Evolutionary conservation across 2,113 vertebrate species (phyloP), one percentile per base, ranked within the genome.

Genomic region (Eurystomus gularis): DNA sequence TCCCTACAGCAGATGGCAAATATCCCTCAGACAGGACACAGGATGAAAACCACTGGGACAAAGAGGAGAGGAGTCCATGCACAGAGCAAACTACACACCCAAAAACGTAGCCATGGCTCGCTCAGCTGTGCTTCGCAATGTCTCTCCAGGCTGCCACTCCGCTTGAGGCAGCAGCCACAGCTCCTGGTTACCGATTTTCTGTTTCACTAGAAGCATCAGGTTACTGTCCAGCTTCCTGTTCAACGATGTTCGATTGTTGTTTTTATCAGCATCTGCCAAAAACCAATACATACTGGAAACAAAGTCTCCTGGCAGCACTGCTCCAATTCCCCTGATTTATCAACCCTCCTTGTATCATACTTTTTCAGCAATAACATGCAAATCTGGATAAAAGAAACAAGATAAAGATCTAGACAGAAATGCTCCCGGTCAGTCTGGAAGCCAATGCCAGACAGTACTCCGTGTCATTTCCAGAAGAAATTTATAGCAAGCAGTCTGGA

Each of bases 91-190:
- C 18, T 65, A 96, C 95, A 93, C 73, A 99, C 99, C 99, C 97
- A 99, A 96, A 40, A 98, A 87, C 0, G 37, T 79, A 48, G 97
- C 88, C 92, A 99, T 97, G 23, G 98, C 98, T 90, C 99, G 97
- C 95, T 99, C 98, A 0, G 99, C 99, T 2, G 99, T 99, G 91
- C 97, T 97, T 71, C 99, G 97, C 87, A 99, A 97, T 0, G 98
- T 99, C 94, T 99, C 99, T 88, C 99, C 99, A 11, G 97, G 95
- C 94, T 98, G 97, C 99, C 99, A 99, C 71, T 98, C 97, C 17
- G 93, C 88, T 96, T 99, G 99, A 71, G 99, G 99, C 75, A 99
- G 95, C 58, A 99, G 96, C 99, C 99, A 99, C 62, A 98, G 31
- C 44, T 98, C 98, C 88, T 98, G 92, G 33, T 94, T 96, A 13